Evolutionary conservation across 2,797 vertebrate genomes (phyloP), one percentile per base, ranked within the genome.

Genomic region (Oreochromis mossambicus): DNA sequence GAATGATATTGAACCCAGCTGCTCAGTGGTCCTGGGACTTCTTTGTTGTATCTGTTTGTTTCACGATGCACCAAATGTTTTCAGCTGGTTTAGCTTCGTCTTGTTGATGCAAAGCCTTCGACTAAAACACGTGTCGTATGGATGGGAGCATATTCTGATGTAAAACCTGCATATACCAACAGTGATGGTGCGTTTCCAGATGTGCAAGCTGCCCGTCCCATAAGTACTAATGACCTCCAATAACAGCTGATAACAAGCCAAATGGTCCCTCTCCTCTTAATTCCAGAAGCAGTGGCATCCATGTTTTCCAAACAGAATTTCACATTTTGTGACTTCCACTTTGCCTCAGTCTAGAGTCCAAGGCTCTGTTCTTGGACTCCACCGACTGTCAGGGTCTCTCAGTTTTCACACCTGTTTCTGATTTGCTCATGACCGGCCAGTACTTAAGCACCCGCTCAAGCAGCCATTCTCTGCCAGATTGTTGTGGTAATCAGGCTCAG

Each of bases 281-380:
- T 21, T 41, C 7, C 8, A 0, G 0, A 41, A 21, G 12, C 11
- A 7, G 29, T 7, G 17, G 1, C 3, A 38, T 3, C 34, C 61
- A 38, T 66, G 34, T 8, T 41, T 66, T 66, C n/a, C 0, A 0
- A 41, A 66, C 34, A 21, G 34, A 41, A 21, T 14, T 0, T 0
- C 12, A 66, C 12, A 66, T 66, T 66, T 41, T 2, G 12, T 41
- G 61, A 21, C 0, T 21, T 38, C 61, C 61, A 21, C 19, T 21
- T 21, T 8, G 7, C n/a, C 61, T 14, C 61, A 24, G 58, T 63
- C 58, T n/a, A 61, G 29, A 36, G 58, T n/a, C 58, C 58, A 61
- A 61, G 1, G 1, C 32, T n/a, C 19, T 63, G 32, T 13, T 63
- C 32, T n/a, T 34, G 29, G 32, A 63, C 32, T 63, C 32, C 58